Base-by-base conservation (phyloP, 2,888 invertebrate genomes). In the Archaeoteleia sp. region DNA sequence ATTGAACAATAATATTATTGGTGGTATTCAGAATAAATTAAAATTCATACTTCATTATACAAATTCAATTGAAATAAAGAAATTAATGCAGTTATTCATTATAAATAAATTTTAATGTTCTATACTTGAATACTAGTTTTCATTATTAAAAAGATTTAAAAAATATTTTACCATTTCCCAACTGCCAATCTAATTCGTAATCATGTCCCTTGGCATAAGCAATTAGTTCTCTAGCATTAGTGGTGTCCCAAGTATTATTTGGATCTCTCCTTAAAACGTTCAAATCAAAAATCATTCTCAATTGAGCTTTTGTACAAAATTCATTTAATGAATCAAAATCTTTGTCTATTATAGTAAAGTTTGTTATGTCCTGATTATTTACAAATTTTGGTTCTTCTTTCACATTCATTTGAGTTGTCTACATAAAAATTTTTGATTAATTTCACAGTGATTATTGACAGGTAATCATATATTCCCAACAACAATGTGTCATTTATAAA, bases 231-330 rank as follows among this genome's bases (percentile, higher is more conserved):
- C 86, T 86, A 2, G 93, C 92, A 86, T 94, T 93, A 13, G 85
- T 82, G 17, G 88, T 86, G 82, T 91, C 87, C 94, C 94, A 94
- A 2, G 84, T 76, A 17, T 88, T 87, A 65, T 88, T 86, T 8
- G 76, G 69, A 61, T 87, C 86, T 63, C 93, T 87, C 6, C 90
- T 82, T 29, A 94, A 86, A 10, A 89, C 88, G 85, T 94, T 94
- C 7, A 94, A 86, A 77, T 91, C 90, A 82, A 93, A 94, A 45
- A 94, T 83, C 68, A 94, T 85, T 72, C 88, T 87, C 43, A 90
- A 79, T n/a, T 88, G 86, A 0, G 90, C 86, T 10, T 85, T 83
- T 65, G 82, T 79, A 43, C 90, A 87, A 77, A 93, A 91, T 51
- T 88, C 82, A 75, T 91, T 90, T 7, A 93, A 82, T 71, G 88